Conservation (phyloP, 2,797 vertebrate species). For the Coendou prehensilis region DNA sequence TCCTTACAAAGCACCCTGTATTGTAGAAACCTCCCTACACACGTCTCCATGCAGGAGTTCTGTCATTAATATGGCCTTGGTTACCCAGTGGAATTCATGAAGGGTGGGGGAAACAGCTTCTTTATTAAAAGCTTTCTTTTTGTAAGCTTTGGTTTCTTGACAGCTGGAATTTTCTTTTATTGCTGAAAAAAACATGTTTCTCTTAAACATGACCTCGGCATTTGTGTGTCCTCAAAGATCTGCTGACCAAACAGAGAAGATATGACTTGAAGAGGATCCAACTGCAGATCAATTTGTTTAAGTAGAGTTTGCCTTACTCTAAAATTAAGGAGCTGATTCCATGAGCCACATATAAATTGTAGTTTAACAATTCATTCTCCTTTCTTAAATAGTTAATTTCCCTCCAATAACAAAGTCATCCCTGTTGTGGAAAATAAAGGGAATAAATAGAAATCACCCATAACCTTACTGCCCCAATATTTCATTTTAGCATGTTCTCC, state of each 20-base stretch:
- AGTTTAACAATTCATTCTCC: background rate
- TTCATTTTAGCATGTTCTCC: background rate
- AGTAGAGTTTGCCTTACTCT: background rate
- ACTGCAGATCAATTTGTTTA: background rate
- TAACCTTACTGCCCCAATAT: background rate
- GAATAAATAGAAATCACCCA: background rate
- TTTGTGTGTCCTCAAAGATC: conserved; percentile 20
- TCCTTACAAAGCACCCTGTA: conserved; percentile 71
- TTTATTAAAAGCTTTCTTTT: conserved; percentile 70
- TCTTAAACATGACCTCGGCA: conserved; percentile 26
- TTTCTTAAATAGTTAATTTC: conserved; percentile 39
- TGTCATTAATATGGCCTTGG: conserved; percentile 33
- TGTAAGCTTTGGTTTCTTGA: background rate
- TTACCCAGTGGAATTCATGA: conserved; percentile 34
- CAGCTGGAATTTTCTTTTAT: conserved; percentile 70
- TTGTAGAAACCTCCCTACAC: conserved; percentile 35
- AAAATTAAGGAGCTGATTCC: background rate
- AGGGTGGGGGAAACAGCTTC: conserved; percentile 25
- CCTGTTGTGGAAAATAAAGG: background rate
- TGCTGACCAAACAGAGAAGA: conserved; percentile 26
- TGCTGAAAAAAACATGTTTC: conserved; percentile 49
- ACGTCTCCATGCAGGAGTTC: conserved; percentile 47
- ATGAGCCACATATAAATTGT: background rate
- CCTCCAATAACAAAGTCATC: background rate
- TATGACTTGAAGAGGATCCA: background rate